These are phyloP conservation scores for Cephus cinctus DNA, from an alignment of 1,140 invertebrate species.

Conservation along the genomic window DNA sequence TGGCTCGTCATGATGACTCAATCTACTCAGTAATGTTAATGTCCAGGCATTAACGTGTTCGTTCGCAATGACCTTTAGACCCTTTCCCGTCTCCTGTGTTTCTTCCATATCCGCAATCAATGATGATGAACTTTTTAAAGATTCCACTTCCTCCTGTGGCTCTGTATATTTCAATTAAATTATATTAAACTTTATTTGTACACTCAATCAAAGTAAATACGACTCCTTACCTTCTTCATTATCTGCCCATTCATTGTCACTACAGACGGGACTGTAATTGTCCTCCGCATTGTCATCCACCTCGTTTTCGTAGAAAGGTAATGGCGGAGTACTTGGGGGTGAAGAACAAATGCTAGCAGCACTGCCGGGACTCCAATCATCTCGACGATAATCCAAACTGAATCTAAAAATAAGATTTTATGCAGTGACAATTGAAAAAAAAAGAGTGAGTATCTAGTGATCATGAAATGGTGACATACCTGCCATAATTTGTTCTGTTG, in stretches of 20 bases:
- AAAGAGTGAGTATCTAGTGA: neutral
- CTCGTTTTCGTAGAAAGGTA: constrained; percentile 24
- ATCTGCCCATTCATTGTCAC: constrained; percentile 40
- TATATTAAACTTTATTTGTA: constrained; percentile 1
- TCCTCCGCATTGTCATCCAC: constrained; percentile 37
- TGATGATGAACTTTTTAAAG: constrained; percentile 34
- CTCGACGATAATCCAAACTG: constrained; percentile 41
- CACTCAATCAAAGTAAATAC: neutral
- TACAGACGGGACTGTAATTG: constrained; percentile 51
- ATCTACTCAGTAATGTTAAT: constrained; percentile 32
- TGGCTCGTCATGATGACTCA: constrained; percentile 33
- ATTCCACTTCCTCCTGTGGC: constrained; percentile 34
- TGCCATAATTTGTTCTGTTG: constrained; percentile 25
- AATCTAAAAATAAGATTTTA: constrained; percentile 26
- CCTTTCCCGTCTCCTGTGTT: constrained; percentile 12
- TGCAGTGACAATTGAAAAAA: neutral
- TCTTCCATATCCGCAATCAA: constrained; percentile 17
- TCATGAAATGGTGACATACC: constrained; percentile 19
- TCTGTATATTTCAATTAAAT: constrained; percentile 20
- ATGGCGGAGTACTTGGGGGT: constrained; percentile 42
- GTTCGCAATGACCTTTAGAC: constrained; percentile 16
- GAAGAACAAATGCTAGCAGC: constrained; percentile 38
- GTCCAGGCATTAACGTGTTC: constrained; percentile 29
- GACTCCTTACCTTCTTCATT: constrained; percentile 32
- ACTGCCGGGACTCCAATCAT: constrained; percentile 45